Conservation (phyloP, 2,797 vertebrate genomes). For the Pelochelys cantorii region DNA sequence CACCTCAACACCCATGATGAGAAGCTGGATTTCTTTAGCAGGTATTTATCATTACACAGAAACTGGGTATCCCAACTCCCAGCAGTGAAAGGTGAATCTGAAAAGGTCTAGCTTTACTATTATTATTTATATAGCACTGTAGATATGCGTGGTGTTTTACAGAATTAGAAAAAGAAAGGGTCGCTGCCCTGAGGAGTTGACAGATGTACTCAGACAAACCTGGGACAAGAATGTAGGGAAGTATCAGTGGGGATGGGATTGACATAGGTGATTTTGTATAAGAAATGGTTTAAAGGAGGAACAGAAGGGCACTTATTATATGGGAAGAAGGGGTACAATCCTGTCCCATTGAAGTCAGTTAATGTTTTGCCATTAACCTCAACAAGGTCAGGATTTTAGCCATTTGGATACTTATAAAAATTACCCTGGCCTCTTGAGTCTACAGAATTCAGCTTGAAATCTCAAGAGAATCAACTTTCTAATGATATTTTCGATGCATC, state of each 20-base stretch:
- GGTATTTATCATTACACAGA: constrained; percentile 77
- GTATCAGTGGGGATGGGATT: neutral
- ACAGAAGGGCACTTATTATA: neutral
- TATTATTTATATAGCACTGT: neutral
- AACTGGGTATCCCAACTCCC: neutral
- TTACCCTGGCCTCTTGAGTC: neutral
- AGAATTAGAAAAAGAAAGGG: neutral
- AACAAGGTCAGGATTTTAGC: neutral
- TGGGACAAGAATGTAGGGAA: neutral
- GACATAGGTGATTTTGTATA: neutral
- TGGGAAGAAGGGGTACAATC: neutral
- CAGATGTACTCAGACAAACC: neutral
- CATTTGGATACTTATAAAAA: neutral
- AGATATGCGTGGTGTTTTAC: neutral
- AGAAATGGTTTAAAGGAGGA: neutral
- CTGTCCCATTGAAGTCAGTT: neutral
- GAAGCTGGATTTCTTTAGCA: constrained; percentile 92
- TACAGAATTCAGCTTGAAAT: neutral
- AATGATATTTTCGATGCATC: neutral
- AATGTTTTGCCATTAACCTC: neutral
- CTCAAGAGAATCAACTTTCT: neutral
- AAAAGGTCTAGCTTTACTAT: neutral
- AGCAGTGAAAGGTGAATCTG: neutral
- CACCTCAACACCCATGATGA: constrained; percentile 98
- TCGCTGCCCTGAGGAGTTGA: neutral